These are phyloP conservation scores for Loxodonta africana DNA, from an alignment of 2,113 vertebrate genomes.

Conservation along the genomic window DNA sequence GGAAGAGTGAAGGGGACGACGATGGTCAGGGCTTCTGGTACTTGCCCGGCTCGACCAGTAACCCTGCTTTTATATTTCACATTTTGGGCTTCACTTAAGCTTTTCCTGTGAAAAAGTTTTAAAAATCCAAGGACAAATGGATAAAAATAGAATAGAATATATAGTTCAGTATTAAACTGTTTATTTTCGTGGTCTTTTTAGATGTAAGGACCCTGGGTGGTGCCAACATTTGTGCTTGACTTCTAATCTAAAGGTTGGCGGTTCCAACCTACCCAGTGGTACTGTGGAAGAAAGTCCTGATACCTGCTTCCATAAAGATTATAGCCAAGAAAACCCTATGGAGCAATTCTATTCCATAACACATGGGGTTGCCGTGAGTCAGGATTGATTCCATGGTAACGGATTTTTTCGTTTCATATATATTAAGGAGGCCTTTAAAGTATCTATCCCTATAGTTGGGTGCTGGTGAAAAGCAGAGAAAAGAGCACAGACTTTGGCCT, in stretches of 20 bases:
- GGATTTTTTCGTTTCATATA: not conserved
- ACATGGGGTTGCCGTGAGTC: not conserved
- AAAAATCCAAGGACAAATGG: conserved; percentile 13
- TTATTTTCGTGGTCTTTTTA: not conserved
- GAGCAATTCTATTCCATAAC: too few relatives aligned
- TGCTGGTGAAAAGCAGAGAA: not conserved
- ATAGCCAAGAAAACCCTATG: not conserved
- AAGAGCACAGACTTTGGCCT: not conserved
- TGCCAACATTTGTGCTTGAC: too few relatives aligned
- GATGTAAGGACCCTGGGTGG: not conserved
- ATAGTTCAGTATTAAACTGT: not conserved
- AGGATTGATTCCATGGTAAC: not conserved
- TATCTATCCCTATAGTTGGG: not conserved
- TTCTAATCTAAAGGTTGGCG: too few relatives aligned
- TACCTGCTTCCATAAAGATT: not conserved
- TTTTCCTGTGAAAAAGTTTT: not conserved
- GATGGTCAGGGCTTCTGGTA: accelerated
- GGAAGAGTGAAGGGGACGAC: not conserved
- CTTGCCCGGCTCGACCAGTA: not conserved
- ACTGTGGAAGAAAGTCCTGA: not conserved
- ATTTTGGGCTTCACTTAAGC: not conserved
- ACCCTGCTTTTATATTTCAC: not conserved
- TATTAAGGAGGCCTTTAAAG: not conserved
- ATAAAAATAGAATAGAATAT: not conserved
- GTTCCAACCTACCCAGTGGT: too few relatives aligned